These are phyloP conservation scores for Haplochromis vanheusdeni DNA, from an alignment of 2,113 vertebrate genomes.

Conservation along the genomic window DNA sequence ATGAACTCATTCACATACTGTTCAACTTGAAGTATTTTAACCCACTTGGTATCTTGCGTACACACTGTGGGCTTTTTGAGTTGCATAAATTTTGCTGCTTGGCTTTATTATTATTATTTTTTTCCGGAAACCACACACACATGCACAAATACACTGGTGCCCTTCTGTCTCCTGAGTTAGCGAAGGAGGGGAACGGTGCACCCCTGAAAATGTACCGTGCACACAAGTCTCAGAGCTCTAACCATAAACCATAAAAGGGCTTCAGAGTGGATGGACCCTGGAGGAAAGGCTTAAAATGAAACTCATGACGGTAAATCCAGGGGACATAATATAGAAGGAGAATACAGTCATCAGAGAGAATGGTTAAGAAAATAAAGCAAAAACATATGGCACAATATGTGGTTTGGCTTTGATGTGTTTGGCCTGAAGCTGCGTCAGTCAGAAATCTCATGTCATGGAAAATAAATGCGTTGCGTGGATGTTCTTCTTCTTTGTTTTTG, in stretches of 20 bases:
- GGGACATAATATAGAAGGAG: neutral
- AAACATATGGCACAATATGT: neutral
- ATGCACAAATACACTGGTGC: neutral
- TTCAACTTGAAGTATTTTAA: neutral
- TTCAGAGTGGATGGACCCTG: neutral
- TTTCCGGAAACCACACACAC: neutral
- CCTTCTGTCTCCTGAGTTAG: neutral
- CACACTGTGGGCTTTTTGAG: neutral
- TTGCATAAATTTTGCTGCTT: neutral
- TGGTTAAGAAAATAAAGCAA: too few relatives aligned
- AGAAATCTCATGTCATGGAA: neutral
- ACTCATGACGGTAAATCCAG: neutral
- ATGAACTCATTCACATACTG: neutral
- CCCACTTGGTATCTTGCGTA: neutral
- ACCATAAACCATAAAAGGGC: neutral
- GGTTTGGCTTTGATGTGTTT: neutral
- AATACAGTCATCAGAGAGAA: neutral
- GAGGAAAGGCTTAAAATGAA: neutral
- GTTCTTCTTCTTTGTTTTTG: neutral
- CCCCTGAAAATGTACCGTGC: neutral
- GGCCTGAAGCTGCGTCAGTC: neutral
- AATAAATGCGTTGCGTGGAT: neutral
- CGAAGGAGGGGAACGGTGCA: neutral
- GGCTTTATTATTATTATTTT: neutral
- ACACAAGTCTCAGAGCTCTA: neutral